A percentile compares a stretch with the other conserved stretches of the same genome.
phyloP scores from a whole-genome alignment of 2,113 vertebrate genomes.

The Peromyscus leucopus region DNA sequence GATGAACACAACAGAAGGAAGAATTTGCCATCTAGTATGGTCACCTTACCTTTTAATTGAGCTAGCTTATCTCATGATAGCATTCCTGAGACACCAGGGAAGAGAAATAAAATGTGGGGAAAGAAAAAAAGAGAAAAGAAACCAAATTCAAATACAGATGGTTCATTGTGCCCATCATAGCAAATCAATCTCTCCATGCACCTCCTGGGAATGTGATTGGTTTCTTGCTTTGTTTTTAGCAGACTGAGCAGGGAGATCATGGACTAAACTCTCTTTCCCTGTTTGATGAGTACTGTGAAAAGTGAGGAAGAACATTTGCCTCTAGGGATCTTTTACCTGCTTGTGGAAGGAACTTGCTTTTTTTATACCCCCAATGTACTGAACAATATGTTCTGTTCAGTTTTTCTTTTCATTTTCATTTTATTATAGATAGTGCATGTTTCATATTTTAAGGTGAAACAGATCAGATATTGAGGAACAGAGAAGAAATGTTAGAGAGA shows the following conservation, averaged over 20 bases:
- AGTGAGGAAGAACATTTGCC: not conserved
- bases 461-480: not conserved
- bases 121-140: not conserved
- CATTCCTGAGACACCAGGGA: not conserved
- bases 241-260: not conserved
- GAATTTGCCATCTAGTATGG: not conserved
- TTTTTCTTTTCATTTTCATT: not conserved
- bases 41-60: not conserved
- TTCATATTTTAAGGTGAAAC: conserved; percentile 28
- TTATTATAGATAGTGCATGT: not conserved
- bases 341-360: not conserved
- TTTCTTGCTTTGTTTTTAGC: not conserved
- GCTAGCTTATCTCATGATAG: not conserved
- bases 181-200: not conserved
- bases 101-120: not conserved
- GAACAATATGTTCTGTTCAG: not conserved
- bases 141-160: not conserved
- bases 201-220: not conserved
- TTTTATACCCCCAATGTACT: not conserved
- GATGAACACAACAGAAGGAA: not conserved
- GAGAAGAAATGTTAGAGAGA: not conserved
- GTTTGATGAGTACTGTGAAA: not conserved
- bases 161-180: not conserved
- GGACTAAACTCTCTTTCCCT: not conserved
- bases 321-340: not conserved